Conservation (phyloP, 2,113 vertebrate genomes). For the Urocynchramus pylzowi region DNA sequence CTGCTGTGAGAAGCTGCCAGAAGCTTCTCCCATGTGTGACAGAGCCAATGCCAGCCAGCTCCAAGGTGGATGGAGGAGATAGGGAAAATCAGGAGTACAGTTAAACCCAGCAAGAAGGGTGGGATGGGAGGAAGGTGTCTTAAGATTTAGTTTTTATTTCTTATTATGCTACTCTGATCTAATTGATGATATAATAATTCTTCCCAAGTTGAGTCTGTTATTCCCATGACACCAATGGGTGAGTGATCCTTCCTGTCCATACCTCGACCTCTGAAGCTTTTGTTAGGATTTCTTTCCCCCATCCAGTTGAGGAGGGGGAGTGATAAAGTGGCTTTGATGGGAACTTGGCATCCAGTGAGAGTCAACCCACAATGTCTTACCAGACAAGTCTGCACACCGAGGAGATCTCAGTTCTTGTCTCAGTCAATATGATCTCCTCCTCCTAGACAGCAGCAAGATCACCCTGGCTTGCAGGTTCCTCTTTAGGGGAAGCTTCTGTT, state of each 20-base stretch:
- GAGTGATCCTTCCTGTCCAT: neutral
- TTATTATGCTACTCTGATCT: neutral
- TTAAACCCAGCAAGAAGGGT: neutral
- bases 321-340: neutral
- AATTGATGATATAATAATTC: neutral
- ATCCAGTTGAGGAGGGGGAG: neutral
- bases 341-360: neutral
- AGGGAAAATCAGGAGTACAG: neutral
- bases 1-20: neutral
- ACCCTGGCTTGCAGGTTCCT: neutral
- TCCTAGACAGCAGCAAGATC: neutral
- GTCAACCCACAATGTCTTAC: neutral
- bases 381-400: accelerated
- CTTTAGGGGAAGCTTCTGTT: neutral
- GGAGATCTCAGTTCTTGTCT: neutral
- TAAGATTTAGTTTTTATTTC: neutral
- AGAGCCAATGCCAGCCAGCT: neutral
- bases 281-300: neutral
- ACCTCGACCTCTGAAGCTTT: neutral
- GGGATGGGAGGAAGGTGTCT: neutral
- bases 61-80: accelerated
- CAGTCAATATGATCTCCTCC: neutral
- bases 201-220: neutral
- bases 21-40: neutral
- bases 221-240: neutral